These are phyloP conservation scores for Carassius carassius DNA, from an alignment of 2,113 vertebrate species.

Conservation along the genomic window DNA sequence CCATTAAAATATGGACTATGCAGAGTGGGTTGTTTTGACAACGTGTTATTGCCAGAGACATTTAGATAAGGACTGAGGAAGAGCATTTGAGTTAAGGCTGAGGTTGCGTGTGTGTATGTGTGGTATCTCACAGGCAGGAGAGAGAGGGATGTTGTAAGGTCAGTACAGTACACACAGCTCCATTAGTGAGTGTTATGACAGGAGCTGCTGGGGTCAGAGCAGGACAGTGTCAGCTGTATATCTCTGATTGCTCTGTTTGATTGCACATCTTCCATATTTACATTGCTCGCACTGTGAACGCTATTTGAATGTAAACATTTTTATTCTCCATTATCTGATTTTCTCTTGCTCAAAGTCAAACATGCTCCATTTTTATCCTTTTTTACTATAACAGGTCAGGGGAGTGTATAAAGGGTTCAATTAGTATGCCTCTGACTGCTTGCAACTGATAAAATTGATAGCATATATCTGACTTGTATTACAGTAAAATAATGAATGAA, in stretches of 20 bases:
- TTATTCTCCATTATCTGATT: constrained; percentile 34
- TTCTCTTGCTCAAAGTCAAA: constrained; percentile 24
- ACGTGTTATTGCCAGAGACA: constrained; percentile 21
- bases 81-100: constrained; percentile 33
- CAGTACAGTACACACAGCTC: constrained; percentile 29
- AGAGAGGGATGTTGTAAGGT: constrained; percentile 33
- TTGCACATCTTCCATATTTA: constrained; percentile 20
- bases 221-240: constrained; percentile 34
- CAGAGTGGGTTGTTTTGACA: constrained; percentile 34
- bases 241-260: constrained; percentile 21
- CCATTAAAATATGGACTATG: constrained; percentile 19
- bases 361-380: constrained; percentile 21
- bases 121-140: constrained; percentile 31
- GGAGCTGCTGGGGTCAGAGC: constrained; percentile 34
- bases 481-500: too few species aligned
- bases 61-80: constrained; percentile 31
- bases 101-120: constrained; percentile 38
- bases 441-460: background rate
- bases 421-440: background rate
- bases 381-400: constrained; percentile 22
- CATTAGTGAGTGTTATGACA: constrained; percentile 45
- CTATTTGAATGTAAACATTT: constrained; percentile 9
- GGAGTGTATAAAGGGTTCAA: constrained; percentile 20
- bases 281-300: background rate
- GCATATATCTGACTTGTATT: too few species aligned